Evolutionary conservation across 2,888 invertebrate genomes (phyloP), one percentile per base, ranked within the genome.

Genomic region (Mimachlamys varia): DNA sequence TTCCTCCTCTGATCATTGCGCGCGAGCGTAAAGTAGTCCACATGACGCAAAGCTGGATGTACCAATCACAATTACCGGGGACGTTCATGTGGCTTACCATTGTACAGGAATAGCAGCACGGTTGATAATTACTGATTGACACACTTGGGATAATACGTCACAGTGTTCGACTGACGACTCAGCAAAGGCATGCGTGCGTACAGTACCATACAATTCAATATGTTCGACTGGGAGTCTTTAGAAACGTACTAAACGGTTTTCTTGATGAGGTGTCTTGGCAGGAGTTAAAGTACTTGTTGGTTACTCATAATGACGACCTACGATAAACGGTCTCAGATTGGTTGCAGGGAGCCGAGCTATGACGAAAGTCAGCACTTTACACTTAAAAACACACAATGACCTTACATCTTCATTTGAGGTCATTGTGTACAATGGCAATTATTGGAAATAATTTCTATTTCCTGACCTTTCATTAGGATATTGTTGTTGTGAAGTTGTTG

Each of bases 111-210:
- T 76, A 76, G 76, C 27, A 27, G 0, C 76, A 33, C 4, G 27
- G 33, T 33, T 33, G 76, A 76, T 76, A 76, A 76, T 76, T 33
- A 76, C 76, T 22, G 76, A 76, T 76, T 76, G 76, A 76, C 76
- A 76, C 27, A 76, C 76, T 76, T 76, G 76, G 76, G 13, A 76
- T 76, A 76, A 27, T 76, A 76, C 76, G 76, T 76, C 76, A 76
- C 76, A 33, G 76, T 13, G 27, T 76, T 33, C 76, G 27, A 76
- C 76, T 33, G 13, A 13, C 76, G 76, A 76, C 76, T 76, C 76
- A 76, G 33, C 76, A 76, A 76, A 76, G 76, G 33, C 76, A 10
- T 15, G 22, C 76, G 27, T 27, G 33, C 76, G 33, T 33, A 76
- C 76, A 76, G 76, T 76, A 27, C 76, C 76, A 76, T 76, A 76